phyloP scores from a whole-genome alignment of 2,797 vertebrate genomes.

The Rhynchotus rufescens region DNA sequence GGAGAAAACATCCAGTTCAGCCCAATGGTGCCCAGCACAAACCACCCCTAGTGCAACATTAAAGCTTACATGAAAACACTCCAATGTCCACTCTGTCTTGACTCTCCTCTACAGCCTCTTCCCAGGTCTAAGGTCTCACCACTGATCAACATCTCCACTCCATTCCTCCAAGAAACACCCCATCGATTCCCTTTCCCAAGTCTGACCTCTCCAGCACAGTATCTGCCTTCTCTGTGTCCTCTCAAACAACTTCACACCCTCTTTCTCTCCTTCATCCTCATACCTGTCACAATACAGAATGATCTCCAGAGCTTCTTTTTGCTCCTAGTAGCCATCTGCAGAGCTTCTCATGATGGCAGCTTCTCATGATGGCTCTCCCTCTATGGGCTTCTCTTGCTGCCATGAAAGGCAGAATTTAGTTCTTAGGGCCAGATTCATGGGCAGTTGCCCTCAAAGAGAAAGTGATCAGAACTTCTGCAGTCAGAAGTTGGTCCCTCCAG shows the following conservation, averaged over 20 bases:
- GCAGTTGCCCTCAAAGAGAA: not conserved
- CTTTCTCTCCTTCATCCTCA: not conserved
- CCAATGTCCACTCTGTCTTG: not conserved
- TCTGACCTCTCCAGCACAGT: not conserved
- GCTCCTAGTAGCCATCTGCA: not conserved
- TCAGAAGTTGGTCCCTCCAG: not conserved
- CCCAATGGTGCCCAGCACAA: not conserved
- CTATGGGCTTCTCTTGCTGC: not conserved
- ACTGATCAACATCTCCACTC: not conserved
- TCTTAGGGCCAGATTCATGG: not conserved
- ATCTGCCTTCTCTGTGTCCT: not conserved
- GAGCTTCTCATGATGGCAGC: not conserved
- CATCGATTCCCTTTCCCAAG: not conserved
- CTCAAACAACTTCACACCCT: not conserved
- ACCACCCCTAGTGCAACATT: not conserved
- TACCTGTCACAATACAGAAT: not conserved
- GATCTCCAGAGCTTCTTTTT: not conserved
- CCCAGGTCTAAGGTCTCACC: not conserved
- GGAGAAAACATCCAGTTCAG: not conserved
- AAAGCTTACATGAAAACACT: not conserved
- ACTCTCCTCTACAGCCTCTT: not conserved
- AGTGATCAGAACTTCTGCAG: not conserved
- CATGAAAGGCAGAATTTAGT: not conserved
- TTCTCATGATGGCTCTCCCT: not conserved
- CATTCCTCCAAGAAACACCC: not conserved